A percentile compares a stretch with the other conserved stretches of the same genome.
Conservation (phyloP, 2,888 invertebrate species). For the Lutraria lutraria region DNA sequence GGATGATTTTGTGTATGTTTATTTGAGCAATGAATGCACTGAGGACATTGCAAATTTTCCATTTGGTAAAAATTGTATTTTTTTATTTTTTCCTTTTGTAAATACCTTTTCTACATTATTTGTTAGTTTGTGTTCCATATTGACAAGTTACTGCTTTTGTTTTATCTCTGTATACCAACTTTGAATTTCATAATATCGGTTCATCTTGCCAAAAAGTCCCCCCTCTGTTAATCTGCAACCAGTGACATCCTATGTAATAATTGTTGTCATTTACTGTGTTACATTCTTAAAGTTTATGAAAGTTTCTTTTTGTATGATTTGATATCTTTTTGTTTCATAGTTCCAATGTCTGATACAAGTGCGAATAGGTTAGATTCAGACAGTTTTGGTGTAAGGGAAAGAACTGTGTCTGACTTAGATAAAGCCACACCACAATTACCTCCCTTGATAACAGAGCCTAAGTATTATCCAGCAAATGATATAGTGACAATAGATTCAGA, state of each 20-base stretch:
- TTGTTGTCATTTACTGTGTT: too few relatives aligned
- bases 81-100: too few relatives aligned
- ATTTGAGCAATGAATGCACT: slow-evolving; percentile 77
- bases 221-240: too few relatives aligned
- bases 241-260: too few relatives aligned
- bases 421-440: slow-evolving; percentile 61
- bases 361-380: neutral
- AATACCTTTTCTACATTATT: too few relatives aligned
- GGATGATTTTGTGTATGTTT: slow-evolving; percentile 78
- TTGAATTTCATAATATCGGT: too few relatives aligned
- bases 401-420: slow-evolving; percentile 21
- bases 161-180: too few relatives aligned
- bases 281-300: too few relatives aligned
- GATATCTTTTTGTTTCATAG: neutral
- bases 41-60: slow-evolving; percentile 63
- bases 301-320: neutral
- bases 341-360: neutral
- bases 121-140: too few relatives aligned
- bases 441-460: slow-evolving; percentile 51
- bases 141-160: too few relatives aligned
- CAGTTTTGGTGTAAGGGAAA: slow-evolving; percentile 21
- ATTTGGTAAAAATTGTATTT: neutral
- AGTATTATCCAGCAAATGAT: neutral
- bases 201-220: too few relatives aligned
- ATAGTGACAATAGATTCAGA: slow-evolving; percentile 54